A percentile compares a stretch with the other conserved stretches of the same genome.
phyloP scores from a whole-genome alignment of 1,140 invertebrate genomes.

The Drosophila leontia region DNA sequence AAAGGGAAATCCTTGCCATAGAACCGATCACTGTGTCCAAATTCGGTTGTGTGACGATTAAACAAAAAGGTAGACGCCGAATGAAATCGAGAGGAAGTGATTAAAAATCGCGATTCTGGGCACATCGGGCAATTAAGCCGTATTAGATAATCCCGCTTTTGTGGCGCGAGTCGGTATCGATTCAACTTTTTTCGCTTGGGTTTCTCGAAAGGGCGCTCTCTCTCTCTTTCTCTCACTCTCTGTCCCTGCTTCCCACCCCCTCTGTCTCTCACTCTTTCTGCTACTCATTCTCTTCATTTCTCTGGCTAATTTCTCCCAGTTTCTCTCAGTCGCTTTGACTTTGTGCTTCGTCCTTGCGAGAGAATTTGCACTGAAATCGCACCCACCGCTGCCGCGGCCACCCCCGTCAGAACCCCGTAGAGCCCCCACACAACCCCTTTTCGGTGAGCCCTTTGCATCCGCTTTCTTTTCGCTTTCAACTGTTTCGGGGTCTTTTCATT shows the following conservation, averaged over 20 bases:
- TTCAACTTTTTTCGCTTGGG: constrained; percentile 69
- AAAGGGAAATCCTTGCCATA: constrained; percentile 8
- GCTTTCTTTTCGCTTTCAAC: constrained; percentile 74
- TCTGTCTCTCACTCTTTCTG: constrained; percentile 27
- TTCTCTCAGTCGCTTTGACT: constrained; percentile 58
- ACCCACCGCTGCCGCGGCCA: constrained; percentile 30
- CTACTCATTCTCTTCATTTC: constrained; percentile 8
- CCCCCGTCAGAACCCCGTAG: constrained; percentile 1
- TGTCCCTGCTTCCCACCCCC: neutral
- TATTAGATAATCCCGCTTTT: constrained; percentile 71
- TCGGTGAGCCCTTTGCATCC: constrained; percentile 44
- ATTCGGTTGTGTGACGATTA: constrained; percentile 10
- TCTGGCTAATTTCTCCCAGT: constrained; percentile 5
- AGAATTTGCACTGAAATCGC: constrained; percentile 66
- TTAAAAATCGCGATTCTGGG: constrained; percentile 7
- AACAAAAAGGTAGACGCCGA: constrained; percentile 7
- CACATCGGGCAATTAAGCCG: constrained; percentile 15
- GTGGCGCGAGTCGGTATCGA: constrained; percentile 68
- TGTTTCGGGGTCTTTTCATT: constrained; percentile 54
- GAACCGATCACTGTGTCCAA: constrained; percentile 14
- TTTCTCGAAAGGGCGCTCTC: constrained; percentile 40
- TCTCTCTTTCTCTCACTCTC: constrained; percentile 1
- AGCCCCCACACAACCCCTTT: constrained; percentile 25
- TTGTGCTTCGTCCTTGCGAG: constrained; percentile 74
- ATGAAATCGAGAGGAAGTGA: neutral